Evolutionary conservation across 2,888 invertebrate genomes (phyloP).

Genomic region (Tethea ocularis): DNA sequence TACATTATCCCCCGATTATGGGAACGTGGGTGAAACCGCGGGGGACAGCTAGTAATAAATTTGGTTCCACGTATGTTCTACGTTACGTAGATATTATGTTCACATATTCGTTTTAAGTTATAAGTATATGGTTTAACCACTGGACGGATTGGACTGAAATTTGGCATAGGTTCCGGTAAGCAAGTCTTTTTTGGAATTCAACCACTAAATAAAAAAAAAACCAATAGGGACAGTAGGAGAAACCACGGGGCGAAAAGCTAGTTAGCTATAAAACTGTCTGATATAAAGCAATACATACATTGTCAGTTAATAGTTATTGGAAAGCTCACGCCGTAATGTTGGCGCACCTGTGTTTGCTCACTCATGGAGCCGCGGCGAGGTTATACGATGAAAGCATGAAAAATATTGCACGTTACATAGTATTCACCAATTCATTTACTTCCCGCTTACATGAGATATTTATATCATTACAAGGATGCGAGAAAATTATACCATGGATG

Average conservation of each 20-base stretch:
- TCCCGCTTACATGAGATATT: neutral
- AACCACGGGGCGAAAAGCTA: neutral
- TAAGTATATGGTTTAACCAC: too few relatives aligned
- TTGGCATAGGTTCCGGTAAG: too few relatives aligned
- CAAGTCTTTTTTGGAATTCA: too few relatives aligned
- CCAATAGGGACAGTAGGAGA: too few relatives aligned
- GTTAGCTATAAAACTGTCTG: neutral
- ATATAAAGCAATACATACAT: neutral
- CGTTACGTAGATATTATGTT: too few relatives aligned
- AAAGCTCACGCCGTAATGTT: neutral
- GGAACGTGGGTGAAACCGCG: too few relatives aligned
- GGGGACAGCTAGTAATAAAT: too few relatives aligned
- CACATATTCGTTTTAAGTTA: too few relatives aligned
- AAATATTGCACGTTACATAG: neutral
- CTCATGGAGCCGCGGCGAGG: neutral
- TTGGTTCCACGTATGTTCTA: too few relatives aligned
- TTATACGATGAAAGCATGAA: neutral
- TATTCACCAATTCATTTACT: neutral
- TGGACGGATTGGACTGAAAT: too few relatives aligned
- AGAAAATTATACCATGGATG: neutral
- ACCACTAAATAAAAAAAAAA: too few relatives aligned
- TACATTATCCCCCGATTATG: too few relatives aligned
- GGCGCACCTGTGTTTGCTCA: neutral
- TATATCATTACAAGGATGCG: neutral
- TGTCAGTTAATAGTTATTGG: slow-evolving; percentile 1